Evolutionary conservation across 23 tunicate species (phyloP).

Genomic region (Oikopleura dioica): DNA sequence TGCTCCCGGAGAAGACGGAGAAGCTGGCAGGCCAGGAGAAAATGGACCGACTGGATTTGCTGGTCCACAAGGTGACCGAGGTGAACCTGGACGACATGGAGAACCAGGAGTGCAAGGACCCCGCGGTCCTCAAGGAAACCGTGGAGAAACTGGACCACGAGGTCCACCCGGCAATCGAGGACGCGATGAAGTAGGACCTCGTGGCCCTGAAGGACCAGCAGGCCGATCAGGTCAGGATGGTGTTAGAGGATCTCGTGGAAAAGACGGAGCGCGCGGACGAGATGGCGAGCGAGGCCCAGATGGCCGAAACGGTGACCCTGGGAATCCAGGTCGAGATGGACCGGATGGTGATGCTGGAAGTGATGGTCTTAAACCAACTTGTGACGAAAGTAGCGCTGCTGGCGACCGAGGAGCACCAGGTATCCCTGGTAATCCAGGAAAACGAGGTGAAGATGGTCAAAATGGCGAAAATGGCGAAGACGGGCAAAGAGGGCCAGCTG

Average conservation of each 20-base stretch:
- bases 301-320: background rate
- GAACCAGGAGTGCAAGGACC: background rate
- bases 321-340: background rate
- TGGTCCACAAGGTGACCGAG: slow-evolving; percentile 1
- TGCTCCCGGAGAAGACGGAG: background rate
- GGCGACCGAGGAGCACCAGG: background rate
- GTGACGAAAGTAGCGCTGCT: background rate
- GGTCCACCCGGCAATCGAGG: background rate
- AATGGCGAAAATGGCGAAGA: background rate
- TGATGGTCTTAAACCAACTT: background rate
- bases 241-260: background rate
- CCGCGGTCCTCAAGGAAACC: background rate
- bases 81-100: background rate
- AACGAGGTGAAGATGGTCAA: background rate
- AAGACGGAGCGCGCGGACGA: background rate
- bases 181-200: background rate
- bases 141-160: background rate
- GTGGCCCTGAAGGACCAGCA: too few relatives aligned
- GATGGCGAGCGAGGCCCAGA: background rate
- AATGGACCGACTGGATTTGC: background rate
- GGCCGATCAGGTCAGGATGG: background rate
- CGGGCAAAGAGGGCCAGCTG: background rate
- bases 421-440: background rate
- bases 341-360: background rate
- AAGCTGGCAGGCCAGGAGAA: background rate